These are phyloP conservation scores for Dryomyza anilis DNA, from an alignment of 2,888 invertebrate species.

Conservation along the genomic window DNA sequence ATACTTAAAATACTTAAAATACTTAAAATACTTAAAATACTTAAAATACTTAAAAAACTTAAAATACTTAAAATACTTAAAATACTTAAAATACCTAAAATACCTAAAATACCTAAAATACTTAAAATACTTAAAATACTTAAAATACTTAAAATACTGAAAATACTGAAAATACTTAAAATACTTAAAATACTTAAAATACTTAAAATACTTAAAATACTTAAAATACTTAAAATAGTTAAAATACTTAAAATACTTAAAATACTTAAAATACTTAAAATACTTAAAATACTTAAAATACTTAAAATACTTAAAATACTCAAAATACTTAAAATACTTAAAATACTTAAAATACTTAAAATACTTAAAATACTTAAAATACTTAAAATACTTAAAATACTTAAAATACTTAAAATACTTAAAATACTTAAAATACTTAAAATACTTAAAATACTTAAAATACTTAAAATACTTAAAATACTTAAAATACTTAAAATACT, in stretches of 20 bases:
- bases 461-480: neutral
- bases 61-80: too few species aligned
- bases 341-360: neutral
- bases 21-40: neutral
- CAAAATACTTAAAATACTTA: neutral
- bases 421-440: neutral
- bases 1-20: neutral
- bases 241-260: neutral
- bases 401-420: neutral
- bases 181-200: neutral
- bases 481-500: neutral
- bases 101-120: too few species aligned
- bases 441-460: neutral
- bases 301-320: neutral
- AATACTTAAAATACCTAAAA: too few species aligned
- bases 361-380: neutral
- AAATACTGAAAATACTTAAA: too few species aligned
- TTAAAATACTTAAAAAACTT: neutral
- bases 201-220: neutral
- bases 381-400: neutral
- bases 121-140: neutral
- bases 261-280: neutral
- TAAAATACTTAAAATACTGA: neutral
- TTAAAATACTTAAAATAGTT: neutral
- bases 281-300: neutral